Conservation (phyloP, 1,140 invertebrate species). For the Matsumurasca onukii region DNA sequence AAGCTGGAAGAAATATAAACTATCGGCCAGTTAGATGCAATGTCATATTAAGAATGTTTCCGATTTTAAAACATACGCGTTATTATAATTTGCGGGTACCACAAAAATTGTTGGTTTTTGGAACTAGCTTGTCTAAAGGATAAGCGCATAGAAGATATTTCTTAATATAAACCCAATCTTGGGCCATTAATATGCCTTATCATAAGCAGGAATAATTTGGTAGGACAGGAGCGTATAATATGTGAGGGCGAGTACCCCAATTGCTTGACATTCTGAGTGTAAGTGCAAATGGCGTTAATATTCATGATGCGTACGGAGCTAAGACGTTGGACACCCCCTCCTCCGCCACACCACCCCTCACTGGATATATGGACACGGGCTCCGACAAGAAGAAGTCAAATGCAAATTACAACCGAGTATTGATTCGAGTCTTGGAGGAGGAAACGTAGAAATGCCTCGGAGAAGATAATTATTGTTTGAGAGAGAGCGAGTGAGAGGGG, state of each 20-base stretch:
- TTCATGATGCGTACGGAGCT: conserved; percentile 23
- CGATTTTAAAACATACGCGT: too few species aligned
- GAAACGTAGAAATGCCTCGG: conserved; percentile 35
- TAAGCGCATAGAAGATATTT: too few species aligned
- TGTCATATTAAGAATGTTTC: too few species aligned
- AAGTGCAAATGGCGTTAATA: conserved; percentile 26
- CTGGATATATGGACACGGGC: conserved; percentile 32
- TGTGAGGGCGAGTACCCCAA: not conserved
- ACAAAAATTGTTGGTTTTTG: too few species aligned
- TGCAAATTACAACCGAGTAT: conserved; percentile 36
- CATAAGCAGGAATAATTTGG: conserved; percentile 9
- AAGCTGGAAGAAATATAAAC: too few species aligned
- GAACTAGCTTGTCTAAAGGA: too few species aligned
- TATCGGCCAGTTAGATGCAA: too few species aligned
- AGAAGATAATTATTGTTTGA: conserved; percentile 36
- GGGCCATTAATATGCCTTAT: not conserved
- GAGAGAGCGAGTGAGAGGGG: conserved; percentile 31
- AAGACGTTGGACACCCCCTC: conserved; percentile 21
- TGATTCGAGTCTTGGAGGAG: conserved; percentile 33
- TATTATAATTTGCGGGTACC: too few species aligned
- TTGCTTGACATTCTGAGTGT: not conserved
- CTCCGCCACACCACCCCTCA: too few species aligned
- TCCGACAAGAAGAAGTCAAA: conserved; percentile 32
- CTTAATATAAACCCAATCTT: too few species aligned
- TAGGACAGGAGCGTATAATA: not conserved